phyloP scores from a whole-genome alignment of 2,797 vertebrate genomes.

The Carapus acus region DNA sequence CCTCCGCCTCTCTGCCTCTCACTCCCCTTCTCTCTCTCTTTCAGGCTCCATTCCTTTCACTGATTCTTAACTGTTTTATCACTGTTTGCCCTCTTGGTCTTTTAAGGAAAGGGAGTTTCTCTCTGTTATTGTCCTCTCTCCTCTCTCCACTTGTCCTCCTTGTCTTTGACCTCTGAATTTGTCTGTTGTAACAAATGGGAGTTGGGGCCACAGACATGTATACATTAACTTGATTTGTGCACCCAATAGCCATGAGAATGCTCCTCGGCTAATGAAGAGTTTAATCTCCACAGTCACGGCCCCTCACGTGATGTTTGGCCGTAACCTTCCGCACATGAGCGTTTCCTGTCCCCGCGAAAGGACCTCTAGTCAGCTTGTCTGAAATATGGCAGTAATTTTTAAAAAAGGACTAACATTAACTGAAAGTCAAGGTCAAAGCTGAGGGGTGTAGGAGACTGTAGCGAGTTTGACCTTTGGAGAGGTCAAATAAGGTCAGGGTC shows the following conservation, averaged over 20 bases:
- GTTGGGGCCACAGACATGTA: too few species aligned
- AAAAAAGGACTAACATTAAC: neutral
- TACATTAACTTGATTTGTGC: neutral
- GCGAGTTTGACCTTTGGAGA: conserved; percentile 7
- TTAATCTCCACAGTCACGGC: neutral
- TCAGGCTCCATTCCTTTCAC: too few species aligned
- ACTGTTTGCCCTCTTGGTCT: too few species aligned
- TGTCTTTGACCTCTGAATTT: too few species aligned
- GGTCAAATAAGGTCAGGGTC: conserved; percentile 4
- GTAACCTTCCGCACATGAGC: neutral
- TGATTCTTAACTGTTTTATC: too few species aligned
- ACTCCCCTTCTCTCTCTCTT: too few species aligned
- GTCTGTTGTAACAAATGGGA: too few species aligned
- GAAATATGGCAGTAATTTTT: neutral
- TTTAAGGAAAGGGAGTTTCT: too few species aligned
- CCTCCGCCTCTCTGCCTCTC: too few species aligned
- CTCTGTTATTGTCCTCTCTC: too few species aligned
- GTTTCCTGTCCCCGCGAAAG: neutral
- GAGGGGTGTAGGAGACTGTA: neutral
- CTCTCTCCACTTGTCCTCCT: too few species aligned
- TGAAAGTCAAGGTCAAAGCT: conserved; percentile 18
- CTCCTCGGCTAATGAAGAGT: too few species aligned
- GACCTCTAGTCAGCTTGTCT: neutral
- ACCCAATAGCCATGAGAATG: neutral
- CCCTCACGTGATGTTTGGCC: neutral